Conservation (phyloP, 2,888 invertebrate genomes). For the Cyaniris semiargus region DNA sequence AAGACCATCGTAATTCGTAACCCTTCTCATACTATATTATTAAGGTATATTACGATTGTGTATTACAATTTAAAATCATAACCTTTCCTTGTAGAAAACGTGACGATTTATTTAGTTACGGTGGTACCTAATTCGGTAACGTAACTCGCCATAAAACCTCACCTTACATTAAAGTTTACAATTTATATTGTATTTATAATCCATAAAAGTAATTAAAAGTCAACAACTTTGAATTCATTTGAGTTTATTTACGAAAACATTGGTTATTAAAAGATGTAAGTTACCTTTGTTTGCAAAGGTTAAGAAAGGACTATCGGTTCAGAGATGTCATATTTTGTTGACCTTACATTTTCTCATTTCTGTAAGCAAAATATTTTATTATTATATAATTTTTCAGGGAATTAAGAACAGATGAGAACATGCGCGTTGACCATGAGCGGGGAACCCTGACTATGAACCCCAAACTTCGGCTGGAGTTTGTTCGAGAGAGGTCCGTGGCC, state of each 20-base stretch:
- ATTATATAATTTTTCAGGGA: conserved; percentile 86
- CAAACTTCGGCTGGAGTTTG: conserved; percentile 77
- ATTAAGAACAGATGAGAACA: conserved; percentile 83
- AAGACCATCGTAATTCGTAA: background rate
- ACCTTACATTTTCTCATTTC: no score
- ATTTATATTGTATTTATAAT: background rate
- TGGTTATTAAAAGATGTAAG: no score
- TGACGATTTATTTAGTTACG: background rate
- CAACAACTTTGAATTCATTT: no score
- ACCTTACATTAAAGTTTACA: background rate
- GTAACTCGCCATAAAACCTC: background rate
- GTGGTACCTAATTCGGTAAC: background rate
- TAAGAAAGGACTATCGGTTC: no score
- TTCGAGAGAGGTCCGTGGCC: conserved; percentile 84
- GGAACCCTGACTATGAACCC: conserved; percentile 85
- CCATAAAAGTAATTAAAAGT: no score
- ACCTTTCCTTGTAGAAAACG: background rate
- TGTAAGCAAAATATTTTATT: no score
- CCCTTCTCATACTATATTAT: background rate
- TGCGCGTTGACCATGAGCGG: conserved; percentile 81
- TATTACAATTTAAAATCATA: background rate
- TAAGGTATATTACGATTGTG: background rate
- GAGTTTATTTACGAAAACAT: no score
- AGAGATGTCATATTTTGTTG: no score
- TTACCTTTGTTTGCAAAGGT: no score